phyloP scores from a whole-genome alignment of 2,113 vertebrate species.

The Hiodon tergisus region DNA sequence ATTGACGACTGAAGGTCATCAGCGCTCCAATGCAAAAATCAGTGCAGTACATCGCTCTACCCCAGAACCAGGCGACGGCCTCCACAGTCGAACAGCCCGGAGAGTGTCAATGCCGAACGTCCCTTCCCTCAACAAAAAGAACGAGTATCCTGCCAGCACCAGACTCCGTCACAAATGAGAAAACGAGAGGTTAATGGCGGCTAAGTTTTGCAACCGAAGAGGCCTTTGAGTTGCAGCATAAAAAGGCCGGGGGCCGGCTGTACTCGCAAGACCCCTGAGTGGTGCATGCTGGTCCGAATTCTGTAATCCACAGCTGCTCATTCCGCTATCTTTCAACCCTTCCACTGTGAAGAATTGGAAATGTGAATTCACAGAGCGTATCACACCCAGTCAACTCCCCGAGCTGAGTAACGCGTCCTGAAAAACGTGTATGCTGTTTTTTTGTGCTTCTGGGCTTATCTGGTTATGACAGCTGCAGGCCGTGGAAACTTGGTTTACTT shows the following conservation, averaged over 20 bases:
- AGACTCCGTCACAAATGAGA: not conserved
- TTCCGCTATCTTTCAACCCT: not conserved
- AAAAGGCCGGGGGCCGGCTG: not conserved
- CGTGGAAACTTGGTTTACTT: too few species aligned
- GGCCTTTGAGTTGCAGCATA: too few species aligned
- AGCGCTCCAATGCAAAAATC: too few species aligned
- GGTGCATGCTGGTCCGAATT: not conserved
- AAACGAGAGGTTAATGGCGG: not conserved
- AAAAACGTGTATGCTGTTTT: too few species aligned
- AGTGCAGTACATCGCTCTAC: not conserved
- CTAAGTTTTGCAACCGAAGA: not conserved
- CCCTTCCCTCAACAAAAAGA: not conserved
- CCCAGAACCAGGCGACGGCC: not conserved
- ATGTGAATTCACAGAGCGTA: not conserved
- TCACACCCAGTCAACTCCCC: not conserved
- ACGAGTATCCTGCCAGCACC: too few species aligned
- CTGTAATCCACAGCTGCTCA: not conserved
- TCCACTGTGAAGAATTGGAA: not conserved
- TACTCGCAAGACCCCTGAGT: not conserved
- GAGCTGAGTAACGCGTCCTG: not conserved
- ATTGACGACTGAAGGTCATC: not conserved
- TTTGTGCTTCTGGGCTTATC: conserved; percentile 7
- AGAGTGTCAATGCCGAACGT: not conserved
- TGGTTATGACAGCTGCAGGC: not conserved
- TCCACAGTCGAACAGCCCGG: not conserved